These are phyloP conservation scores for Gnathonemus longibarbis DNA, from an alignment of 2,113 vertebrate genomes.

Conservation along the genomic window DNA sequence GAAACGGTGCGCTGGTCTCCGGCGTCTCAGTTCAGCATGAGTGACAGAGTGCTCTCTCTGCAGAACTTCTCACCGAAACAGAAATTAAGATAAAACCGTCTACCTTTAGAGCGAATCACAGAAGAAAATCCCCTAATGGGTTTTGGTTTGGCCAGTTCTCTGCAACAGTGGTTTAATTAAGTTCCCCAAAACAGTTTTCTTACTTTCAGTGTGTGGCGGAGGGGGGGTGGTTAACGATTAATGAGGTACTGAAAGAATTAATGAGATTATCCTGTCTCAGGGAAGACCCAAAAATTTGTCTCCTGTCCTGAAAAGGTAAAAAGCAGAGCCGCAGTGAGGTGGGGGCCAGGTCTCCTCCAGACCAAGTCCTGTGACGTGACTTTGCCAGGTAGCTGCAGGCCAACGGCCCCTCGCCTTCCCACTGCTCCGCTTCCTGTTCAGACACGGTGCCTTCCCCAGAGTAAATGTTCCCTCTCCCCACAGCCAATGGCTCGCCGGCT, in stretches of 20 bases:
- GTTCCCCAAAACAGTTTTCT: constrained; percentile 2
- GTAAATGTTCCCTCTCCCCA: not conserved
- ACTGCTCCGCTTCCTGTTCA: not conserved
- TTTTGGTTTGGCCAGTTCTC: not conserved
- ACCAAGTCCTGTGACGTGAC: not conserved
- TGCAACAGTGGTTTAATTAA: constrained; percentile 8
- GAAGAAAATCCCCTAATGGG: not conserved
- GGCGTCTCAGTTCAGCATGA: not conserved
- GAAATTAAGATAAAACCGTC: constrained; percentile 1
- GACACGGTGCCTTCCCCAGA: not conserved
- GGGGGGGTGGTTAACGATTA: not conserved
- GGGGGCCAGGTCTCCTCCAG: not conserved
- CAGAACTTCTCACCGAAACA: not conserved
- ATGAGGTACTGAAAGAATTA: not conserved
- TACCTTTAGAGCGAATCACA: constrained; percentile 4
- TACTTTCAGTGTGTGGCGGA: not conserved
- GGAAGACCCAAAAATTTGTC: not conserved
- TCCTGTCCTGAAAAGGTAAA: not conserved
- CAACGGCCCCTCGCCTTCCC: not conserved
- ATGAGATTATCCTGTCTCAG: not conserved
- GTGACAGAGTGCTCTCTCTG: not conserved
- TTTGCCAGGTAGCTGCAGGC: not conserved
- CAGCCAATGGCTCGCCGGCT: not conserved
- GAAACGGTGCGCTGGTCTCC: not conserved
- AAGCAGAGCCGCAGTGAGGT: not conserved